phyloP scores from a whole-genome alignment of 2,797 vertebrate species.

The Cottoperca gobio region DNA sequence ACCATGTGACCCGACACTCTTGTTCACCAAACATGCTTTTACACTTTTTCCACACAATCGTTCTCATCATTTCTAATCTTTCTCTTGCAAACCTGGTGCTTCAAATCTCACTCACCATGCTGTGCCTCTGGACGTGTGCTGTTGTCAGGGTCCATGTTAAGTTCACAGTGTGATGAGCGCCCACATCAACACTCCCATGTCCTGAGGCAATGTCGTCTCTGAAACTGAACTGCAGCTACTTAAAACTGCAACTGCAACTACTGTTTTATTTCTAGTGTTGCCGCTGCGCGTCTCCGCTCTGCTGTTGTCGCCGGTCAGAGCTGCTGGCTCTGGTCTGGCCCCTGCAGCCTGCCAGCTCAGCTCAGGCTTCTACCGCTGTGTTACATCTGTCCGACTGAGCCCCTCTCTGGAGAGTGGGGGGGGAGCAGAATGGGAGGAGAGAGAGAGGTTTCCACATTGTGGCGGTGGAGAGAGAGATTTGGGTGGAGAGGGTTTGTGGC shows the following conservation, averaged over 20 bases:
- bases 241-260: constrained; percentile 27
- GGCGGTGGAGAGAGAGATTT: constrained; percentile 31
- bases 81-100: background rate
- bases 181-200: constrained; percentile 64
- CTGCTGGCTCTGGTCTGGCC: constrained; percentile 72
- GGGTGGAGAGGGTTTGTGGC: constrained; percentile 52
- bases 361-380: constrained; percentile 86
- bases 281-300: constrained; percentile 1
- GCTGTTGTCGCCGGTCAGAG: constrained; percentile 54
- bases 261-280: constrained; percentile 12
- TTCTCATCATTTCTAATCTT: constrained; percentile 15
- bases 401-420: constrained; percentile 64
- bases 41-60: constrained; percentile 34
- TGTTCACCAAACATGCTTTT: constrained; percentile 16
- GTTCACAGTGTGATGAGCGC: constrained; percentile 69
- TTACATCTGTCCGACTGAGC: constrained; percentile 91
- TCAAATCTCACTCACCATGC: constrained; percentile 87
- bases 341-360: constrained; percentile 77
- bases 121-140: constrained; percentile 86
- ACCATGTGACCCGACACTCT: constrained; percentile 47
- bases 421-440: constrained; percentile 59
- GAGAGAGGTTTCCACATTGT: constrained; percentile 62
- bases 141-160: constrained; percentile 89
- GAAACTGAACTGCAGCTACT: constrained; percentile 6
- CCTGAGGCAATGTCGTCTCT: constrained; percentile 40